phyloP scores from a whole-genome alignment of 2,888 invertebrate genomes.

The Formica aserva region DNA sequence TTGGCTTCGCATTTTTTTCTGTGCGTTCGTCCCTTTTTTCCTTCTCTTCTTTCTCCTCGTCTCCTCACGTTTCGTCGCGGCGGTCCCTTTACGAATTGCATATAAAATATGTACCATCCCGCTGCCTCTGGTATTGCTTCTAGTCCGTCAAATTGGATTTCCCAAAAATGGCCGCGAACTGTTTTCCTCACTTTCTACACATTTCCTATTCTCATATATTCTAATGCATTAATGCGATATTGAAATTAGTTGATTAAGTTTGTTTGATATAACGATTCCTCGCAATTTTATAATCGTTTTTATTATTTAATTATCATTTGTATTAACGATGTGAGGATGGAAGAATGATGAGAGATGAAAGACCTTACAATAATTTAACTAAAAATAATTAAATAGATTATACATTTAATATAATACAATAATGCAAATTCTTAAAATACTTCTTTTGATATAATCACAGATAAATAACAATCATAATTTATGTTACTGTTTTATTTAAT shows the following conservation, averaged over 20 bases:
- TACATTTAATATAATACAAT: not conserved
- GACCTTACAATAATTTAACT: not conserved
- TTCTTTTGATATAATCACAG: not conserved
- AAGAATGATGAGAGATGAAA: not conserved
- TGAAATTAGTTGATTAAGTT: slow-evolving; percentile 4
- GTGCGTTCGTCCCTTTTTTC: not conserved
- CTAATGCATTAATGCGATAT: slow-evolving; percentile 23
- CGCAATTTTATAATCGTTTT: slow-evolving; percentile 1
- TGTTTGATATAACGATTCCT: slow-evolving; percentile 5
- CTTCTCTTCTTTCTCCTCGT: slow-evolving; percentile 11
- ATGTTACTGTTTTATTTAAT: not conserved
- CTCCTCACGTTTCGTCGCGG: slow-evolving; percentile 25
- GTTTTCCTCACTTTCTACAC: slow-evolving; percentile 26
- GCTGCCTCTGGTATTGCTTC: slow-evolving; percentile 54
- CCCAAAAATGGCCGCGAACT: slow-evolving; percentile 59
- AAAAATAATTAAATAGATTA: not conserved
- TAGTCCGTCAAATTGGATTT: slow-evolving; percentile 67
- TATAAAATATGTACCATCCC: slow-evolving; percentile 66
- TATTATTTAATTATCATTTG: slow-evolving; percentile 6
- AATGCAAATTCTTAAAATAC: not conserved
- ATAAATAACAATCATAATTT: not conserved
- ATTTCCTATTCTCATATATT: not conserved
- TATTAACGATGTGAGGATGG: not conserved
- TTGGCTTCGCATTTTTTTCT: slow-evolving; percentile 27
- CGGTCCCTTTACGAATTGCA: slow-evolving; percentile 63